Evolutionary conservation across 1,140 invertebrate genomes (phyloP).

Genomic region (Atta cephalotes): DNA sequence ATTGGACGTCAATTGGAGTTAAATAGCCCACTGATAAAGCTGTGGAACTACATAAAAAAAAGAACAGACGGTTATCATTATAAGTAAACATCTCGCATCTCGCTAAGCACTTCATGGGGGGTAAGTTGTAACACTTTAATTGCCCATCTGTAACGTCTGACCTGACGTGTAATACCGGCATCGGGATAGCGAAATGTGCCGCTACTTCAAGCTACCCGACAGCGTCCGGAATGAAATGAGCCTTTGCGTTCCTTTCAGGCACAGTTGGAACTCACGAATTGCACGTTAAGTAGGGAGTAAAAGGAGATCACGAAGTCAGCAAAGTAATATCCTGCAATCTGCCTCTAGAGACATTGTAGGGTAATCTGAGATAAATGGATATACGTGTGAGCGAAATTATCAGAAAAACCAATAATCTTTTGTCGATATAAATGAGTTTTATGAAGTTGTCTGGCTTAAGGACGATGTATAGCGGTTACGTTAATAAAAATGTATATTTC

Average conservation of each 20-base stretch:
- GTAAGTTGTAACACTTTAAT: constrained; percentile 59
- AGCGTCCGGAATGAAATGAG: constrained; percentile 56
- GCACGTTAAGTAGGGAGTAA: constrained; percentile 1
- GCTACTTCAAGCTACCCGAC: constrained; percentile 40
- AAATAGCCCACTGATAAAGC: constrained; percentile 19
- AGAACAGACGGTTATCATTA: neutral
- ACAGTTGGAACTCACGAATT: constrained; percentile 45
- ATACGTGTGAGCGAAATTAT: constrained; percentile 22
- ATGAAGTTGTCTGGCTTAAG: neutral
- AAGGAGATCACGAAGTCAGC: constrained; percentile 52
- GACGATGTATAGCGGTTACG: neutral
- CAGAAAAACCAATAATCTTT: constrained; percentile 16
- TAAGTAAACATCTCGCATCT: constrained; percentile 20
- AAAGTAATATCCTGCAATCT: constrained; percentile 59
- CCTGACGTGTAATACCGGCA: constrained; percentile 46
- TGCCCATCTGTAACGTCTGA: constrained; percentile 57
- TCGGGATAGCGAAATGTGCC: constrained; percentile 55
- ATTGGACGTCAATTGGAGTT: constrained; percentile 3
- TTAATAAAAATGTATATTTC: neutral
- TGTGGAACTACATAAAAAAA: neutral
- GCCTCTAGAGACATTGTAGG: constrained; percentile 15
- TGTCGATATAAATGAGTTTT: constrained; percentile 28
- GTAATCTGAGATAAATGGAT: constrained; percentile 49
- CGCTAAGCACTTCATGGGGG: constrained; percentile 27
- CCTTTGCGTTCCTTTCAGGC: constrained; percentile 56